Conservation (phyloP, 2,888 invertebrate genomes). For the Limenitis camilla region DNA sequence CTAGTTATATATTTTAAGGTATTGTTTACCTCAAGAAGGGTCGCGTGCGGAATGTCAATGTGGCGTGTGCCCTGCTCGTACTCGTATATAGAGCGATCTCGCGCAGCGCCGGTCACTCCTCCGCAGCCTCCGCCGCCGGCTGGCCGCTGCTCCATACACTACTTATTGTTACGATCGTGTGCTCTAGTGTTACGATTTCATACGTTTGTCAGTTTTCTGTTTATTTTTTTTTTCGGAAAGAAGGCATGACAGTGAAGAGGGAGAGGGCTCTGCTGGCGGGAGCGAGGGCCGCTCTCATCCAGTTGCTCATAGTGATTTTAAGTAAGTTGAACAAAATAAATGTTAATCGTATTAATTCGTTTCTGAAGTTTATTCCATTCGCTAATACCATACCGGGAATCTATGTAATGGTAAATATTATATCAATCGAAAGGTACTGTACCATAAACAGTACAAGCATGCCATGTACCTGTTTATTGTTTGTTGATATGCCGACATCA, state of each 20-base stretch:
- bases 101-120: background rate
- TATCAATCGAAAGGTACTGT: too few relatives aligned
- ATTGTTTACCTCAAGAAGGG: background rate
- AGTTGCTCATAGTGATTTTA: slow-evolving; percentile 31
- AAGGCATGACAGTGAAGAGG: slow-evolving; percentile 6
- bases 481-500: too few relatives aligned
- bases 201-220: background rate
- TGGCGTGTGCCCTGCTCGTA: background rate
- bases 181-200: background rate
- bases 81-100: background rate
- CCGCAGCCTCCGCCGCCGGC: background rate
- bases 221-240: too few relatives aligned
- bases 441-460: too few relatives aligned
- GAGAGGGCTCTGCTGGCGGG: slow-evolving; percentile 4
- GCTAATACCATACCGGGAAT: too few relatives aligned
- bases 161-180: background rate
- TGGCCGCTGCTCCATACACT: background rate
- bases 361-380: too few relatives aligned
- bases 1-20: background rate
- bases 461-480: too few relatives aligned
- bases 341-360: background rate
- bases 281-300: slow-evolving; percentile 24
- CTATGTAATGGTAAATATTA: too few relatives aligned
- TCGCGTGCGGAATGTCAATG: background rate
- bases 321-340: slow-evolving; percentile 26